Base-by-base conservation (phyloP, 2,797 vertebrate genomes). In the Fistularia commersonii region DNA sequence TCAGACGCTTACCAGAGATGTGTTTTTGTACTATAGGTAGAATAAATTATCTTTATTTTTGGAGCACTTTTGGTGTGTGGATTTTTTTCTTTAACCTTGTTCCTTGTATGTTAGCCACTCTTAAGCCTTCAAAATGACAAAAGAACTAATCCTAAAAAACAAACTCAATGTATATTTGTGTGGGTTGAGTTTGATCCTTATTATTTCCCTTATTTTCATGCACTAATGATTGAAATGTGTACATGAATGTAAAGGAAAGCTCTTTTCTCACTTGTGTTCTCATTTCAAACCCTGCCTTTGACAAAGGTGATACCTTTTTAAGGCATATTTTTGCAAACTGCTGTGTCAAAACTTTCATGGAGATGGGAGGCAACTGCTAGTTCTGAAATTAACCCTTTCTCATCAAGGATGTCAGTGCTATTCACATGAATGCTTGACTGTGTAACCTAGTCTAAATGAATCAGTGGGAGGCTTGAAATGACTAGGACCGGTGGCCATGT, bases 381-480 rank as follows among this genome's bases (percentile, higher is more conserved):
- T 88, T 83, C 65, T 64, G 81, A 87, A 76, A 88, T 89, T 88
- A 89, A 89, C 86, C 77, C 87, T 77, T 57, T 71, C 51, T 51
- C 48, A 69, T 57, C 87, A 75, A 79, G 87, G 85, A 88, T 81
- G 82, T 74, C 64, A 57, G 50, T 46, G 53, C 50, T 6, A 3
- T 42, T 54, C 54, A 64, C 31, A 48, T 70, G 69, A 64, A 57
- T 23, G 40, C 46, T 71, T 41, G 53, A 55, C 51, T 66, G 57
- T 74, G 67, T 74, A 81, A 51, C 77, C 68, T 52, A 41, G 55
- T 71, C 76, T 74, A 79, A 80, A 87, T 87, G 85, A 89, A 87
- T 89, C 85, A 87, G 65, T 66, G 13, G 40, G 8, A n/a, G 87
- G 54, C 55, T 63, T 32, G 86, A 59, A 79, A 91, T 92, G 91